Base-by-base conservation (phyloP, 2,797 vertebrate species). In the Tokudaia tokunoshimensis region DNA sequence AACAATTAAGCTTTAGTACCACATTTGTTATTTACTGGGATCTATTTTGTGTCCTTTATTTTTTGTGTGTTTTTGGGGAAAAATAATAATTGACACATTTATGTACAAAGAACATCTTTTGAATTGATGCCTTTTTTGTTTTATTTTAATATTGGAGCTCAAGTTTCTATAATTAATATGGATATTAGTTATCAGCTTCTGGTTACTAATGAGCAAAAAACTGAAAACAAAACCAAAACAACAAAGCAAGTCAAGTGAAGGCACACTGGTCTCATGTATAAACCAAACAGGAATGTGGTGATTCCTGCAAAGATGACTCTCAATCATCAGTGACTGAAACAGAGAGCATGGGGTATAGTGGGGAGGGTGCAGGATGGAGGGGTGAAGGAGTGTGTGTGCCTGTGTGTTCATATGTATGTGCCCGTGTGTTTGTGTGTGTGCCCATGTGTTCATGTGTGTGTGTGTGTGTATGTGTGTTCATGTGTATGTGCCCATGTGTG, bases 91-190 rank as follows among this genome's bases (percentile, higher is more conserved):
- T 67, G 4, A 20, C 44, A 67, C 17, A 5, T 50, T 44, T 8
- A 31, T 34, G 12, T 13, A 91, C 11, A 92, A 92, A 95, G 44
- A 79, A 4, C 2, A 88, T 89, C 12, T 84, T 93, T 94, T 37
- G 59, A 89, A 19, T 81, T 92, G 34, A 65, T 70, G 29, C 72
- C 0, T 6, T 31, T 14, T 20, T 90, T 37, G 11, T 20, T 93
- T 88, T 67, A 88, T 83, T 91, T 96, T 95, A 94, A 94, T 50
- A 80, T 31, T 92, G 72, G n/a, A 94, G 11, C 17, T 92, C 50
- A 92, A 34, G 75, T 50, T 92, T 47, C n/a, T 85, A 31, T 59
- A 57, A 91, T 11, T 67, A 94, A 85, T 81, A 91, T 15, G 6
- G 41, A 3, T 34, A 93, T 4, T 67, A 31, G 50, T 5, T 79